Conservation (phyloP, 2,797 vertebrate species). For the Gadopsis bispinosus region DNA sequence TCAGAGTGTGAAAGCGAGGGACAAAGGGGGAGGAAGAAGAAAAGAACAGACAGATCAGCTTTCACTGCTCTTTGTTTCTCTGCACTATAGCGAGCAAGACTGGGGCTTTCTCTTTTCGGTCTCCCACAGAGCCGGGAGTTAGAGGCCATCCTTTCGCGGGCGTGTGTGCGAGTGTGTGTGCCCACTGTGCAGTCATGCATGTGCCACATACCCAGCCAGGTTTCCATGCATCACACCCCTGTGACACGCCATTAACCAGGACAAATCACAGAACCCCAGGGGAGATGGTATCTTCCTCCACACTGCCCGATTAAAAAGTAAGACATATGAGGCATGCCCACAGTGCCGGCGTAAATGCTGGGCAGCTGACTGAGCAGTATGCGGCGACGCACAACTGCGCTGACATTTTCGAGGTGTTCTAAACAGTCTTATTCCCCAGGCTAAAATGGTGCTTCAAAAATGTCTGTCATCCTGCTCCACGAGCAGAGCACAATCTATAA, state of each 20-base stretch:
- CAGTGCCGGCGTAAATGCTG: constrained; percentile 17
- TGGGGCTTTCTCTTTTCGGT: constrained; percentile 60
- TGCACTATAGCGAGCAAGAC: constrained; percentile 57
- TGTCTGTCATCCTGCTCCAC: constrained; percentile 15
- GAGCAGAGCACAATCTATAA: constrained; percentile 37
- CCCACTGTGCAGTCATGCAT: constrained; percentile 32
- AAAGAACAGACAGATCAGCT: constrained; percentile 72
- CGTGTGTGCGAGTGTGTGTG: constrained; percentile 2
- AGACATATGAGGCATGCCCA: constrained; percentile 60
- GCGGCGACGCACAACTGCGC: background rate
- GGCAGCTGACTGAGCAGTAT: constrained; percentile 38
- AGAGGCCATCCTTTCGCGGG: constrained; percentile 33
- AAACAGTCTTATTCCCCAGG: constrained; percentile 28
- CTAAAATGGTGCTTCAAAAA: background rate
- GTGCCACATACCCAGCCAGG: constrained; percentile 55
- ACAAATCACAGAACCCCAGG: constrained; percentile 72
- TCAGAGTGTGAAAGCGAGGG: constrained; percentile 45
- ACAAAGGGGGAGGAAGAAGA: constrained; percentile 66
- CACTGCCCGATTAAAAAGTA: constrained; percentile 72
- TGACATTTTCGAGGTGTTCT: constrained; percentile 4
- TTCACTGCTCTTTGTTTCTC: constrained; percentile 74
- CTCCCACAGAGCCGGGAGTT: constrained; percentile 53
- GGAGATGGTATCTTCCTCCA: constrained; percentile 53
- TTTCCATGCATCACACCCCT: constrained; percentile 66
- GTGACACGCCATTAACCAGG: constrained; percentile 72